A percentile compares a stretch with the other conserved stretches of the same genome.
These are phyloP conservation scores for Trachops cirrhosus DNA, from an alignment of 2,797 vertebrate species.

Conservation along the genomic window DNA sequence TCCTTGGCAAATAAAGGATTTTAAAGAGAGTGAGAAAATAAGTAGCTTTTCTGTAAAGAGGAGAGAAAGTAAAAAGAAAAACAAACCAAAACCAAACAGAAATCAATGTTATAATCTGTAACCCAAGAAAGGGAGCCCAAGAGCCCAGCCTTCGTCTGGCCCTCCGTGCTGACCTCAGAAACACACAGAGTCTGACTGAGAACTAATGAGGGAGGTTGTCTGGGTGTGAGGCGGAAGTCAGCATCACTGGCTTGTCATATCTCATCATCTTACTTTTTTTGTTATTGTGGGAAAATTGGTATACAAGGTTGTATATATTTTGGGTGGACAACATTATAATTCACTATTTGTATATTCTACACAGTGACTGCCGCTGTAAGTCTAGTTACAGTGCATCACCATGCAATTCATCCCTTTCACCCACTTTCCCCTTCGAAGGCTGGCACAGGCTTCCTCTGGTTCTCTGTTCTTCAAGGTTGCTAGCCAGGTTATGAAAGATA, in stretches of 20 bases:
- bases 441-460: not conserved
- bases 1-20: not conserved
- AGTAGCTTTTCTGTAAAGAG: not conserved
- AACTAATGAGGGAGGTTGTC: too few relatives aligned
- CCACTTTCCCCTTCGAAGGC: not conserved
- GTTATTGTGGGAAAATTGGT: not conserved
- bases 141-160: not conserved
- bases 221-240: not conserved
- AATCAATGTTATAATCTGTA: not conserved
- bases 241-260: too few relatives aligned
- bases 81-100: not conserved
- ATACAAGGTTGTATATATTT: not conserved
- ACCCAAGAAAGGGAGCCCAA: too few relatives aligned
- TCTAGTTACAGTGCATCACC: not conserved
- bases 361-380: too few relatives aligned
- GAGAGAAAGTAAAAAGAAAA: not conserved
- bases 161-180: not conserved
- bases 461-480: not conserved
- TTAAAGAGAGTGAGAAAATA: not conserved
- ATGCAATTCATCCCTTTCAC: not conserved
- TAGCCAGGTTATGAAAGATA: not conserved
- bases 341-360: not conserved
- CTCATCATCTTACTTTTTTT: not conserved
- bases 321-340: not conserved
- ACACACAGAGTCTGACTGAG: not conserved